Conservation (phyloP, 2,797 vertebrate species). For the Channallabes apus region DNA sequence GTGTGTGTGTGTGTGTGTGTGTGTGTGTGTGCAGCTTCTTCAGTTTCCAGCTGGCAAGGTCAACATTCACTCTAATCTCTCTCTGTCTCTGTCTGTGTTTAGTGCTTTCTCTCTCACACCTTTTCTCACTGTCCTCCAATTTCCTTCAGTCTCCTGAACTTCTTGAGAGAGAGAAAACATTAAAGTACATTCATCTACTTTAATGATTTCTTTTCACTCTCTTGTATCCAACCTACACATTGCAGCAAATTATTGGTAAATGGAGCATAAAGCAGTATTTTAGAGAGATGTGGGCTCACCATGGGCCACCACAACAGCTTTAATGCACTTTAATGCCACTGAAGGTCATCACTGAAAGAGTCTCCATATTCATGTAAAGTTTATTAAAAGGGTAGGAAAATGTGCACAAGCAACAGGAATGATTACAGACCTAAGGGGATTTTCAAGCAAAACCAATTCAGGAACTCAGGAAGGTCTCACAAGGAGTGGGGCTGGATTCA, state of each 20-base stretch:
- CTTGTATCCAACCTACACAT: background rate
- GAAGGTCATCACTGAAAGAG: too few relatives aligned
- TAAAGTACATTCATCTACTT: too few relatives aligned
- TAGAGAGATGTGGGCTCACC: background rate
- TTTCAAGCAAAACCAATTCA: too few relatives aligned
- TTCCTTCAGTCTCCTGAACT: background rate
- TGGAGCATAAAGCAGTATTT: background rate
- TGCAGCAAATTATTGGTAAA: background rate
- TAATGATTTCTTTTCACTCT: background rate
- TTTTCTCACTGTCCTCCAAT: background rate
- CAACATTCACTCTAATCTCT: slow-evolving; percentile 51
- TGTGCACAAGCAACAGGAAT: too few relatives aligned
- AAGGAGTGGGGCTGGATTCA: too few relatives aligned
- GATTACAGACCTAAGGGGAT: too few relatives aligned
- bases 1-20: slow-evolving; percentile 40
- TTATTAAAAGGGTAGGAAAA: too few relatives aligned
- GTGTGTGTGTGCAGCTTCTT: slow-evolving; percentile 44
- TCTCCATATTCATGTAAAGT: too few relatives aligned
- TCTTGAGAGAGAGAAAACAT: too few relatives aligned
- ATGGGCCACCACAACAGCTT: background rate
- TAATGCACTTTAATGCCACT: background rate
- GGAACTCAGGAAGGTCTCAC: too few relatives aligned
- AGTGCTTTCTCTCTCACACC: slow-evolving; percentile 2
- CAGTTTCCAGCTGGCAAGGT: slow-evolving; percentile 69
- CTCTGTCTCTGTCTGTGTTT: slow-evolving; percentile 49